Conservation (phyloP, 2,797 vertebrate genomes). For the Rhinogobio ventralis region DNA sequence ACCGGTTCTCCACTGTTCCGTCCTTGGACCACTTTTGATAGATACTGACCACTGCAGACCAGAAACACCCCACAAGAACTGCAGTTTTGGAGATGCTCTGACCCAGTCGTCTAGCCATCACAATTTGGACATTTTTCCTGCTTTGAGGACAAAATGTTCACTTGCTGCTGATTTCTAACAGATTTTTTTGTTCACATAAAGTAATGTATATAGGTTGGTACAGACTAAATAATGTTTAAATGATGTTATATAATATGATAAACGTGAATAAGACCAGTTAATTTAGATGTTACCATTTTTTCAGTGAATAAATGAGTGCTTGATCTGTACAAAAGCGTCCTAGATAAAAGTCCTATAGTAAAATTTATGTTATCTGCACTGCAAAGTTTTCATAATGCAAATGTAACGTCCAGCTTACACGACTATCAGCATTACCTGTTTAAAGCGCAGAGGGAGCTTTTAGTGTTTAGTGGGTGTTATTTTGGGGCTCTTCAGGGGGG, state of each 20-base stretch:
- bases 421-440: neutral
- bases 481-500: neutral
- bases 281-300: neutral
- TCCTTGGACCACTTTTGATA: too few relatives aligned
- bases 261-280: neutral
- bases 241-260: neutral
- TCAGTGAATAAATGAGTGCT: neutral
- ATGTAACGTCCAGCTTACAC: neutral
- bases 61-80: too few relatives aligned
- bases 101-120: too few relatives aligned
- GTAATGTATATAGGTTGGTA: neutral
- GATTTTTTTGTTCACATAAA: too few relatives aligned
- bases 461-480: neutral
- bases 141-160: too few relatives aligned
- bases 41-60: too few relatives aligned
- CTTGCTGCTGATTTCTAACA: too few relatives aligned
- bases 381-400: neutral
- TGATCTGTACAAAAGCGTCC: neutral
- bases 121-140: too few relatives aligned
- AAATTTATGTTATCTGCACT: neutral
- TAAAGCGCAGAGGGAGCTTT: neutral
- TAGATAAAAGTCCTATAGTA: neutral
- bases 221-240: too few relatives aligned
- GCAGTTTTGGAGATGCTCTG: too few relatives aligned
- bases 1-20: too few relatives aligned